Conservation (phyloP, 2,888 invertebrate genomes). For the Ophonus ardosiacus region DNA sequence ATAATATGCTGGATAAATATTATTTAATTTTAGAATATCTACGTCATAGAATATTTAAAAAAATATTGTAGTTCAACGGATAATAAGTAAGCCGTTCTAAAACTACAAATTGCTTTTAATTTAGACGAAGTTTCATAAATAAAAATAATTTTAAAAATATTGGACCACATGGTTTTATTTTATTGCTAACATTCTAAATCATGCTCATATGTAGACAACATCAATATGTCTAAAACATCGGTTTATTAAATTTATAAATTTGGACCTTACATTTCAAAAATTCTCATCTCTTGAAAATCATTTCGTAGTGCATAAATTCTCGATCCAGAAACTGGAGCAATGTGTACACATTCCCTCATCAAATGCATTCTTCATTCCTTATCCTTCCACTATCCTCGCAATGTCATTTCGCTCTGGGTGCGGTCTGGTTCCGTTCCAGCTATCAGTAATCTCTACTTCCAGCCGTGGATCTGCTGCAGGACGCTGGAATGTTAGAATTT, state of each 20-base stretch:
- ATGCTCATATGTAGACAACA: neutral
- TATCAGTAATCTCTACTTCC: neutral
- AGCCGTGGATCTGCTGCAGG: neutral
- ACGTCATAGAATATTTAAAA: too few relatives aligned
- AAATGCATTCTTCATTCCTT: conserved; percentile 3
- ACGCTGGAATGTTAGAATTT: neutral
- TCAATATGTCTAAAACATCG: neutral
- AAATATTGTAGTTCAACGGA: too few relatives aligned
- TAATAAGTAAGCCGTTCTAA: too few relatives aligned
- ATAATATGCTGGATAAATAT: too few relatives aligned
- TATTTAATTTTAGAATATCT: too few relatives aligned
- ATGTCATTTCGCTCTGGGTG: neutral
- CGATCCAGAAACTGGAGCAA: neutral
- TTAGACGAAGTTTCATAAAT: too few relatives aligned
- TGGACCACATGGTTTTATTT: too few relatives aligned
- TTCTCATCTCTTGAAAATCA: neutral
- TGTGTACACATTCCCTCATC: neutral
- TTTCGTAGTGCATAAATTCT: conserved; percentile 2
- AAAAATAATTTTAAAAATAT: too few relatives aligned
- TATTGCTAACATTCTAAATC: neutral
- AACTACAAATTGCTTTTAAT: too few relatives aligned
- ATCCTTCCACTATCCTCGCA: neutral
- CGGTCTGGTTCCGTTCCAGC: neutral
- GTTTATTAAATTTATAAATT: neutral
- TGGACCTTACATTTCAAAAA: neutral